Percentiles rank a stretch among this genome's conserved stretches.
Evolutionary conservation across 2,113 vertebrate genomes (phyloP).

Genomic region (Athene cunicularia): DNA sequence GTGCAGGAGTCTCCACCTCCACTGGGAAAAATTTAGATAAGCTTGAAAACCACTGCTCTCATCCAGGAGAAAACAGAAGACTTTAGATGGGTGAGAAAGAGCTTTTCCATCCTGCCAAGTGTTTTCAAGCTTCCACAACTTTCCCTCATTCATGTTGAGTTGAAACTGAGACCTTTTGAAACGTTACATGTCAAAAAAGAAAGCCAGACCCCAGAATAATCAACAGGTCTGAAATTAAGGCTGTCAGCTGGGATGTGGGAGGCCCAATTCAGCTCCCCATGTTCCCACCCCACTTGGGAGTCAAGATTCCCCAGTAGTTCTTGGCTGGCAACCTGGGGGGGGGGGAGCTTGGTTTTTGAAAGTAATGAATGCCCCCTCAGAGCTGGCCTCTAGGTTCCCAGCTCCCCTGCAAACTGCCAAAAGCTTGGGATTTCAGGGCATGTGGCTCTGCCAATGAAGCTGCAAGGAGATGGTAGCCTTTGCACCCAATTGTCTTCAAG

Average conservation of each 20-base stretch:
- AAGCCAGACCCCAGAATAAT: constrained; percentile 5
- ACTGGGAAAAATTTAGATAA: constrained; percentile 45
- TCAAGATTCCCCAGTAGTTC: background rate
- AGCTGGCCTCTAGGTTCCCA: background rate
- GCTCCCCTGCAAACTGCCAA: background rate
- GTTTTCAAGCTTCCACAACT: constrained; percentile 23
- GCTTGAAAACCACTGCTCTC: background rate
- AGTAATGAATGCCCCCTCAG: background rate
- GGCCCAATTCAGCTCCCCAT: background rate
- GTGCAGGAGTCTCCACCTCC: constrained; percentile 5
- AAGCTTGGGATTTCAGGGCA: background rate
- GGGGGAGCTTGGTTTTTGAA: background rate
- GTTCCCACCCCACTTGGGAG: background rate
- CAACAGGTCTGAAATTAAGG: constrained; percentile 26
- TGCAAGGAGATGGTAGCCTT: background rate
- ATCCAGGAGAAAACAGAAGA: constrained; percentile 22
- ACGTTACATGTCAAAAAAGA: background rate
- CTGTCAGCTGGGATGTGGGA: background rate
- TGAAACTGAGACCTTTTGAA: constrained; percentile 38
- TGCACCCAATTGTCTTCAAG: background rate
- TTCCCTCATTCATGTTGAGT: background rate
- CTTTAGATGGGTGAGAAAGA: constrained; percentile 2
- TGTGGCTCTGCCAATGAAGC: background rate
- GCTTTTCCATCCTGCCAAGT: constrained; percentile 6
- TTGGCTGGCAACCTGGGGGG: background rate